Evolutionary conservation across 2,797 vertebrate genomes (phyloP).

Genomic region (Acanthornis magna): DNA sequence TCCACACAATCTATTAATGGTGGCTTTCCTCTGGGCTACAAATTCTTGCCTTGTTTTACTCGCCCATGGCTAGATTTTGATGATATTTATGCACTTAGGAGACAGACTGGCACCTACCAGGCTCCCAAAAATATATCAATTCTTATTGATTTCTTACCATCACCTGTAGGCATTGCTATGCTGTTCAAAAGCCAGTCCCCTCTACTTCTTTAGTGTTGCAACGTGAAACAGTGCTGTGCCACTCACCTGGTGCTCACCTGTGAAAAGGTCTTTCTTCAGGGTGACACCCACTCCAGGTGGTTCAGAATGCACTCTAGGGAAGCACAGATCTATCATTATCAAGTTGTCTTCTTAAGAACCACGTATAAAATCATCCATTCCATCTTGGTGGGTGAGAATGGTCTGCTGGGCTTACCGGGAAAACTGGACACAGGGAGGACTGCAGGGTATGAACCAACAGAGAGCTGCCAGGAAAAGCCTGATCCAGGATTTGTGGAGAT

Average conservation of each 20-base stretch:
- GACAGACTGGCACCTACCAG: constrained; percentile 27
- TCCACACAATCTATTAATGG: background rate
- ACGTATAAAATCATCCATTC: background rate
- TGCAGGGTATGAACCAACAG: background rate
- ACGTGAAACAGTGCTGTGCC: background rate
- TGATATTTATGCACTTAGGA: constrained; percentile 8
- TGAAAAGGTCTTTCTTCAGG: background rate
- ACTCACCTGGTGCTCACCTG: background rate
- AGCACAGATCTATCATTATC: background rate
- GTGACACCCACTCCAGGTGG: background rate
- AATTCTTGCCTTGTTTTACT: constrained; percentile 45
- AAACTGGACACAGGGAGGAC: background rate
- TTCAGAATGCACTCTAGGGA: background rate
- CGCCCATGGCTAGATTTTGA: background rate
- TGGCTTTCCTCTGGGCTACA: constrained; percentile 53
- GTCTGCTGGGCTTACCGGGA: background rate
- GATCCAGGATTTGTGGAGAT: background rate
- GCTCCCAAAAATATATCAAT: constrained; percentile 16
- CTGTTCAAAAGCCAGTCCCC: background rate
- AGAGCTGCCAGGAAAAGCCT: background rate
- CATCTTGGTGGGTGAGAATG: background rate
- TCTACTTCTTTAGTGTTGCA: background rate
- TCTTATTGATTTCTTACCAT: background rate
- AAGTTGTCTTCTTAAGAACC: background rate
- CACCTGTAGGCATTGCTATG: background rate